Base-by-base conservation (phyloP, 2,888 invertebrate genomes). In the Vandiemenella viatica region DNA sequence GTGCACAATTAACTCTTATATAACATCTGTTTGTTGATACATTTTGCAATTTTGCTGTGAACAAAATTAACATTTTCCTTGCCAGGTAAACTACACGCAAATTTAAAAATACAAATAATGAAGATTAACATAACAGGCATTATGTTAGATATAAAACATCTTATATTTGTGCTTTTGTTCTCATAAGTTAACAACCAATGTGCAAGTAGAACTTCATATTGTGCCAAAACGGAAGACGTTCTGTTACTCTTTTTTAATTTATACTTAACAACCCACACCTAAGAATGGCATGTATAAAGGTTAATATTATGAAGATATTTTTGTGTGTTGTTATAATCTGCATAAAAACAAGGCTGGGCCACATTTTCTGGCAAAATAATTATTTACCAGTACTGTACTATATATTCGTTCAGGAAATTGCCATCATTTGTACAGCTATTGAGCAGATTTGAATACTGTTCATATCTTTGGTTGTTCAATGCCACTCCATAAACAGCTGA, bases 181-280 rank as follows among this genome's bases (percentile, higher is more conserved):
- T 22, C 43, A 37, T 46, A 45, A 43, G 38, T 48, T 48, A 41
- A 49, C 51, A 53, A 53, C 51, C 48, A 48, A 48, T 48, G 51
- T 54, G 53, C 50, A 48, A 43, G 46, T 32, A 46, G 37, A 38
- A 43, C 37, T 50, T 50, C 46, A 51, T 46, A 50, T 54, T 51
- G 53, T 52, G 51, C 50, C 50, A 46, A 45, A 54, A 54, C 48
- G 53, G 53, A 54, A 54, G 53, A 54, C 53, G 42, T 47, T 45
- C 44, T 50, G 37, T 38, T 38, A 45, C 20, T 46, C 43, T 48
- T 48, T 44, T 44, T 20, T 37, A 15, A 43, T 38, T 42, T 20
- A 46, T 50, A 46, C 41, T 42, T 47, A n/a, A n/a, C n/a, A n/a
- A n/a, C n/a, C n/a, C n/a, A n/a, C n/a, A n/a, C n/a, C n/a, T n/a